These are phyloP conservation scores for Homalodisca vitripennis DNA, from an alignment of 1,140 invertebrate species.

Conservation along the genomic window DNA sequence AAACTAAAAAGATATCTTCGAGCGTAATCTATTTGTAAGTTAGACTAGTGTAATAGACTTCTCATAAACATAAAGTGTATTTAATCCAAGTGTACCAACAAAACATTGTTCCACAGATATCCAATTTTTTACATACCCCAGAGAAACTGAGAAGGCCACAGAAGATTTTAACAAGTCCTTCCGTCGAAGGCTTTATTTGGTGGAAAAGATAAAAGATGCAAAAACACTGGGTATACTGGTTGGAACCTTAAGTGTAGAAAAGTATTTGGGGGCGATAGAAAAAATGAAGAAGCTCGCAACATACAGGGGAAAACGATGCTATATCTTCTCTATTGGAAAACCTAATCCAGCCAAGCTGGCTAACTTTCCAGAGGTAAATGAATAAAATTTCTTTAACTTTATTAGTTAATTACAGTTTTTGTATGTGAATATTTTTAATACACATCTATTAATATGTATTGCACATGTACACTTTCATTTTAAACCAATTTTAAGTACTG, in stretches of 20 bases:
- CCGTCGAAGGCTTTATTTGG: conserved; percentile 75
- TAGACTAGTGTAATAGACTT: too few relatives aligned
- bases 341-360: conserved; percentile 90
- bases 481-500: too few relatives aligned
- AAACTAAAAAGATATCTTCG: too few relatives aligned
- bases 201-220: conserved; percentile 89
- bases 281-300: conserved; percentile 71
- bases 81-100: too few relatives aligned
- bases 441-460: too few relatives aligned
- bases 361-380: conserved; percentile 87
- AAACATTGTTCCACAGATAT: conserved; percentile 12
- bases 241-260: conserved; percentile 79
- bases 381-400: too few relatives aligned
- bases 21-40: too few relatives aligned
- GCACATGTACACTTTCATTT: too few relatives aligned
- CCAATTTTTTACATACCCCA: conserved; percentile 27
- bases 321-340: conserved; percentile 90
- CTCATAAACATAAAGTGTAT: too few relatives aligned
- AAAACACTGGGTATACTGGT: conserved; percentile 83
- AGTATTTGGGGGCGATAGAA: conserved; percentile 76
- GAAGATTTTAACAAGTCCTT: conserved; percentile 50
- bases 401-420: too few relatives aligned
- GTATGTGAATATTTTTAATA: too few relatives aligned
- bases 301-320: conserved; percentile 76
- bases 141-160: neutral